phyloP scores from a whole-genome alignment of 2,888 invertebrate genomes.

The Tinea trinotella region DNA sequence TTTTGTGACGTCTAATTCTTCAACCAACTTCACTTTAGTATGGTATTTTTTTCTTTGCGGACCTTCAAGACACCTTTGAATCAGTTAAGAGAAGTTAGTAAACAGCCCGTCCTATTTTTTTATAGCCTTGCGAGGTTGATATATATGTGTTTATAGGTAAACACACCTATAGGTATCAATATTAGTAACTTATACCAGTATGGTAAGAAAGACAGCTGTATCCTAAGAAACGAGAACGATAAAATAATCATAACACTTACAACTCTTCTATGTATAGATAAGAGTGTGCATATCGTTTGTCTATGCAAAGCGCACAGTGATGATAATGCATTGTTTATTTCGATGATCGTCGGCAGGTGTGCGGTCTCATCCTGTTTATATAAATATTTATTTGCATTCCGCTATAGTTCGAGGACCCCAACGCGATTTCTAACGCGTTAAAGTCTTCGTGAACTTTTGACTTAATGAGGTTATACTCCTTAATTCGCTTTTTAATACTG shows the following conservation, averaged over 20 bases:
- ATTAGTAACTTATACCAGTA: not conserved
- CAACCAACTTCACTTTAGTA: too few species aligned
- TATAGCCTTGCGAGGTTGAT: too few species aligned
- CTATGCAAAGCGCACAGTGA: conserved; percentile 29
- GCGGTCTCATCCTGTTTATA: conserved; percentile 57
- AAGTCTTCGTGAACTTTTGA: not conserved
- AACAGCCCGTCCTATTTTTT: too few species aligned
- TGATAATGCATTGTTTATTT: conserved; percentile 59
- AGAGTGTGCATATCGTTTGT: conserved; percentile 5
- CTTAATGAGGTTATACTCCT: too few species aligned
- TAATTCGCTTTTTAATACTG: not conserved
- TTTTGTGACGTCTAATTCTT: too few species aligned
- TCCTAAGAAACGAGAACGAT: not conserved
- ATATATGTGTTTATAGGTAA: too few species aligned
- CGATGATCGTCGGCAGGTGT: conserved; percentile 59
- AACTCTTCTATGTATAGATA: conserved; percentile 2
- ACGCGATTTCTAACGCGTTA: too few species aligned
- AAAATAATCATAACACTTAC: not conserved
- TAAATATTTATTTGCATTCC: conserved; percentile 66
- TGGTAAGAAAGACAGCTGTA: not conserved
- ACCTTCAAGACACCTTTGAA: too few species aligned
- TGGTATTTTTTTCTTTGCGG: too few species aligned
- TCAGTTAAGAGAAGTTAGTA: too few species aligned
- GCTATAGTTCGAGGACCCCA: conserved; percentile 58
- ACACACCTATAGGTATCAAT: not conserved